Conservation (phyloP, 2,113 vertebrate genomes). For the Phasianus colchicus region DNA sequence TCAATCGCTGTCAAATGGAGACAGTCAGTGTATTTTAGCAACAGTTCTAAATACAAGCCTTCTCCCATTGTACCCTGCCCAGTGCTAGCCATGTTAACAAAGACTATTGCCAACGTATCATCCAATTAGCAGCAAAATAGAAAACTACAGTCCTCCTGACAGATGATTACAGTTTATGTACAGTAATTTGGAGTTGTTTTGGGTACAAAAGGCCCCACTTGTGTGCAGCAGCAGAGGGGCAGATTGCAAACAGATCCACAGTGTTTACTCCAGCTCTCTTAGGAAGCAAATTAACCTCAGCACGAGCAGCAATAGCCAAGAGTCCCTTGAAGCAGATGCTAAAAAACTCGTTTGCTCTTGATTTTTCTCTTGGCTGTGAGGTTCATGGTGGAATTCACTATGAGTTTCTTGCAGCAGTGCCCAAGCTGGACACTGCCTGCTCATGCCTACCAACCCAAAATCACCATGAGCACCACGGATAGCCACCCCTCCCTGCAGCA, state of each 20-base stretch:
- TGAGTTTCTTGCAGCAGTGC: not conserved
- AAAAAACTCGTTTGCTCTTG: not conserved
- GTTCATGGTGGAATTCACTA: not conserved
- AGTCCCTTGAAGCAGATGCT: not conserved
- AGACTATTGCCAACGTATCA: slow-evolving; percentile 6
- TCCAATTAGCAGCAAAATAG: slow-evolving; percentile 69
- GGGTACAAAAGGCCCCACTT: slow-evolving; percentile 21
- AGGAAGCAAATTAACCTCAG: not conserved
- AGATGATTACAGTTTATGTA: slow-evolving; percentile 51
- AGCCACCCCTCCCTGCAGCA: not conserved
- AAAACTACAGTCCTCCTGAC: slow-evolving; percentile 16
- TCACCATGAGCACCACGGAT: not conserved
- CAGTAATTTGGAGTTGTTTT: slow-evolving; percentile 55
- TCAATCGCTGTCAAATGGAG: slow-evolving; percentile 48
- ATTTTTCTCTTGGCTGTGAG: not conserved
- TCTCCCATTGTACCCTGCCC: not conserved
- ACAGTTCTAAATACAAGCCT: slow-evolving; percentile 29
- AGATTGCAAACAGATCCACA: not conserved
- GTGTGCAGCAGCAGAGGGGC: not conserved
- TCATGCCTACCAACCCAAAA: not conserved
- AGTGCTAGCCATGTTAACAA: slow-evolving; percentile 10
- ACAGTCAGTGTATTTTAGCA: slow-evolving; percentile 18
- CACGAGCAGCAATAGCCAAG: not conserved
- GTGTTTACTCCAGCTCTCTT: not conserved
- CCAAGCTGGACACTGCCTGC: not conserved